Conservation (phyloP, 2,113 vertebrate genomes). For the Chloebia gouldiae region DNA sequence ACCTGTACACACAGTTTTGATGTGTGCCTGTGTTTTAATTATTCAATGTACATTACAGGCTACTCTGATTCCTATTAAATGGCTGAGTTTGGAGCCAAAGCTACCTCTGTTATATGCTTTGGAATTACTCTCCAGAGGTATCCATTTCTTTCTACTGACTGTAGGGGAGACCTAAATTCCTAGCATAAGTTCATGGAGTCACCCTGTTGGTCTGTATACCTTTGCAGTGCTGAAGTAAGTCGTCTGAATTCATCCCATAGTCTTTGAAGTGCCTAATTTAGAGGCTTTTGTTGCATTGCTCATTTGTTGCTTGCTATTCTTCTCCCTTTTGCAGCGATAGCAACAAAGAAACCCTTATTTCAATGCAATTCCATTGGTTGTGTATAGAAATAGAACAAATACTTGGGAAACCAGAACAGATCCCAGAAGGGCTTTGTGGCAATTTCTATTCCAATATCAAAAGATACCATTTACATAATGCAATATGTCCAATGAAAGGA, state of each 20-base stretch:
- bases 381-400: conserved; percentile 8
- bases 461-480: conserved; percentile 26
- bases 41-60: neutral
- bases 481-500: neutral
- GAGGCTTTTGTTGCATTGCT: neutral
- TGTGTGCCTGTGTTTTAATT: neutral
- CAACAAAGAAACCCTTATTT: conserved; percentile 23
- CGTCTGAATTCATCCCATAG: neutral
- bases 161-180: neutral
- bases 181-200: neutral
- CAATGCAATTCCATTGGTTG: neutral
- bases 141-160: neutral
- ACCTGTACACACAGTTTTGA: neutral
- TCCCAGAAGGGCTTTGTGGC: conserved; percentile 6
- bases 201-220: neutral
- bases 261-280: conserved; percentile 9
- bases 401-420: conserved; percentile 13
- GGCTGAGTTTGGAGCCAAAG: neutral
- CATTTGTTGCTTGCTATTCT: neutral
- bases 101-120: neutral
- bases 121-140: neutral
- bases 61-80: neutral
- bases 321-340: neutral
- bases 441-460: conserved; percentile 10
- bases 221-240: neutral